Conservation (phyloP, 2,797 vertebrate genomes). For the Anableps anableps region DNA sequence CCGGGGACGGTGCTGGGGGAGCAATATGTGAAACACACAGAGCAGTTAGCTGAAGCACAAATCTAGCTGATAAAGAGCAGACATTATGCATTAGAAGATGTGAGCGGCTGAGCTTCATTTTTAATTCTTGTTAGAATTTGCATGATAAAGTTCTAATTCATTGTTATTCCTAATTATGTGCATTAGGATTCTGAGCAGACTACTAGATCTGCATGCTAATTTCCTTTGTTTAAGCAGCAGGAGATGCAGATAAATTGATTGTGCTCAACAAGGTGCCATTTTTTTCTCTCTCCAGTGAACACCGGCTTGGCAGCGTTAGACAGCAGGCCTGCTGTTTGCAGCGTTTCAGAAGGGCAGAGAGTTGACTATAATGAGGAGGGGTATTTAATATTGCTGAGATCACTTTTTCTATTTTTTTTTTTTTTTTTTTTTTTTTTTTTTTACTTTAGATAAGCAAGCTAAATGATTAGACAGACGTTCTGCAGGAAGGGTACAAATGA, state of each 20-base stretch:
- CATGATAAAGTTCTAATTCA: constrained; percentile 6
- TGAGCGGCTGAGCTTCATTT: background rate
- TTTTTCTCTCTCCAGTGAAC: constrained; percentile 11
- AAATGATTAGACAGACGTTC: constrained; percentile 42
- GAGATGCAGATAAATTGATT: constrained; percentile 18
- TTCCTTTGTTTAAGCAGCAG: constrained; percentile 11
- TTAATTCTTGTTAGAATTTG: constrained; percentile 5
- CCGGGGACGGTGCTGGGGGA: constrained; percentile 78
- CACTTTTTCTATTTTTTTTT: constrained; percentile 24
- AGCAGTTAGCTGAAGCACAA: background rate
- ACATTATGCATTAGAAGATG: constrained; percentile 34
- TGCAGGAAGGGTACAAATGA: constrained; percentile 13
- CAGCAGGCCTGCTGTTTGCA: constrained; percentile 1
- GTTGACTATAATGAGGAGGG: background rate
- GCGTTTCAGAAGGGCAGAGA: background rate
- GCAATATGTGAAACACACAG: constrained; percentile 2
- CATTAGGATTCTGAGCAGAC: constrained; percentile 18
- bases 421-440: constrained; percentile 38
- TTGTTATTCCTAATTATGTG: constrained; percentile 21
- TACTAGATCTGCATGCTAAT: constrained; percentile 13
- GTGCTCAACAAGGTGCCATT: constrained; percentile 7
- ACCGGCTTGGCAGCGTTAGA: constrained; percentile 1
- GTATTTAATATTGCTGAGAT: constrained; percentile 10
- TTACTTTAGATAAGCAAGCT: constrained; percentile 32
- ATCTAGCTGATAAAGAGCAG: constrained; percentile 13